Base-by-base conservation (phyloP, 2,113 vertebrate species). In the Phylloscopus whistleri region DNA sequence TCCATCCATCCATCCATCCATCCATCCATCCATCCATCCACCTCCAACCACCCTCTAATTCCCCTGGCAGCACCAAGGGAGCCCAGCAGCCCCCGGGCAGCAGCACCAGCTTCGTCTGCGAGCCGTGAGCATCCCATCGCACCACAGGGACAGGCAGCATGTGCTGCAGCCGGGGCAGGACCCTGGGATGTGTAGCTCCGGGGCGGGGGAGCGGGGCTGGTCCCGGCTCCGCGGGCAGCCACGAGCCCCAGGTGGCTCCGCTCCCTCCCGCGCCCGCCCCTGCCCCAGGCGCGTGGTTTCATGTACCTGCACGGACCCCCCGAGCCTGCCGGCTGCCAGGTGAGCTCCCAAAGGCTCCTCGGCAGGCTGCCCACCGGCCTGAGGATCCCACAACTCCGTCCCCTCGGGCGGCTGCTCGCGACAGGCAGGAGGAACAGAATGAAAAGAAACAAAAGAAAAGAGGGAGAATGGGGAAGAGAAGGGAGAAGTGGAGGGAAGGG, bases 251-350 rank as follows among this genome's bases (percentile, higher is more conserved):
- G 90, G 21, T 5, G 78, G 86, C 80, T 82, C 76, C 52, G 91
- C 72, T 52, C 82, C 90, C 87, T 48, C 74, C 77, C 86, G 23
- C 0, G 43, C 92, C 92, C 92, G 41, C 90, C 92, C 95, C 74
- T 78, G 88, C 85, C 62, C 85, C 87, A 49, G 26, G 66, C 86
- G 75, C 94, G 28, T 89, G 82, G 68, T 94, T 90, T 70, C 18
- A 3, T 94, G 98, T 99, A 99, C 99, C 99, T 99, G 98, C 55
- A 99, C 98, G 94, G 99, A 98, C 98, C 98, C 98, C 98, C 98
- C 98, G 96, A 98, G 98, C 98, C 98, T 98, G 97, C 98, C 98
- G 98, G 98, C 97, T 92, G 98, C 98, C 96, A 98, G 98, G 96
- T 98, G 98, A 93, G 98, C 98, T 98, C 98, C 98, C 98, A 98